Evolutionary conservation across 2,888 invertebrate genomes (phyloP), one percentile per base, ranked within the genome.

Genomic region (Scaptomyza cyrtandrae): DNA sequence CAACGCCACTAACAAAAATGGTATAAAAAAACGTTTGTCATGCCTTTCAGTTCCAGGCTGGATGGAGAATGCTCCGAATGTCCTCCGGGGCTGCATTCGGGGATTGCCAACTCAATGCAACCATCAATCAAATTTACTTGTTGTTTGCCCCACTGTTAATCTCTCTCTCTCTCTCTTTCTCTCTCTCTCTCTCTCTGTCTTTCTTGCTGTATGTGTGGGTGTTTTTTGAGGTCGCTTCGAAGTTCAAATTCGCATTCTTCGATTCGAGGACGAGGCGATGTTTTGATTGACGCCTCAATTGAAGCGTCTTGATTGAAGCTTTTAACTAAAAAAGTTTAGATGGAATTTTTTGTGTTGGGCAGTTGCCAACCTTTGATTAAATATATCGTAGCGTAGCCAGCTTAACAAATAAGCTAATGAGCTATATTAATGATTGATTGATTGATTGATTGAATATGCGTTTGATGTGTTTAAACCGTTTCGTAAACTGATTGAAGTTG

Each of bases 101-200:
- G 74, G 74, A 76, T 77, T 75, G 73, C 76, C 71, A 77, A 66
- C 74, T 86, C 86, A 81, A 84, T 84, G 86, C 75, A 77, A 80
- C 80, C 76, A 84, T 86, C 88, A 76, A 83, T 83, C 84, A 86
- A 82, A 75, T 77, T 60, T 66, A 57, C 71, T 59, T 67, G 37
- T 59, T 67, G 33, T 60, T 71, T 55, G 49, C 54, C 58, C 55
- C 66, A 75, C 31, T 70, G 45, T 48, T 19, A 27, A 35, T 50
- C 19, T 19, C 2, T 19, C 19, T 19, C 19, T 19, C 19, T 19
- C 19, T 19, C 19, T 19, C 19, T 19, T 3, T 24, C 24, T 5
- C 24, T 24, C 24, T 24, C 24, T 24, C 24, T 24, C 24, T 24
- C 24, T 24, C 0, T 24, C 24, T 24, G 3, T 24, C 24, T 24